Evolutionary conservation across 1,140 invertebrate species (phyloP), one percentile per base, ranked within the genome.

Genomic region (Nasonia vitripennis): DNA sequence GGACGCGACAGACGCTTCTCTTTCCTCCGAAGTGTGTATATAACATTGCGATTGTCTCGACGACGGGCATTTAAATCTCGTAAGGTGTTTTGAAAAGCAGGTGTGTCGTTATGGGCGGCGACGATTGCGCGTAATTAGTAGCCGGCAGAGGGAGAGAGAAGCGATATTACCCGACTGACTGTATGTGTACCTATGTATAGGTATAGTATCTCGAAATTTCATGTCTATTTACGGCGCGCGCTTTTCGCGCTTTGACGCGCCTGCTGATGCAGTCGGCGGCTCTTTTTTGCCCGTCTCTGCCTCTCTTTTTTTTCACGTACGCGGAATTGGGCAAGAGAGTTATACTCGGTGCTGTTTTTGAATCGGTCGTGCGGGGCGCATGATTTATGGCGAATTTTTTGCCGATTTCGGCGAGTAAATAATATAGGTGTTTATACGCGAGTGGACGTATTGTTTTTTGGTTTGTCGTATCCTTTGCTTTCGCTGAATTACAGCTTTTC

Each of bases 141-240:
- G 55, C 20, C 3, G 55, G 1, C 27, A 27, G 27, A 27, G 27
- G 27, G 27, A 62, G 6, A 55, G 14, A 6, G 6, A 45, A 45
- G 41, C 41, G 7, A 62, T 20, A 62, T 20, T n/a, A 55, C 51
- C 51, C 14, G 51, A 55, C 14, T 55, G 14, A 14, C 9, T 45
- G 10, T 45, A 45, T 10, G 34, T 37, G 34, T 37, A 37, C 34
- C 5, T 37, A 45, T 45, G 41, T 45, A 45, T 45, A 45, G 34
- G 34, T 45, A 45, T n/a, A 34, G 23, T 31, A n/a, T 71, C 70
- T 31, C 27, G 31, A 71, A 71, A 71, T 71, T 45, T 71, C 31
- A 71, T 71, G 70, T 71, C 70, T 71, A 71, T 71, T 71, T 71
- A 71, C 27, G 70, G 70, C 23, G 5, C 14, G 70, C 27, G 11